phyloP scores from a whole-genome alignment of 2,113 vertebrate species.

The Xiphophorus maculatus region DNA sequence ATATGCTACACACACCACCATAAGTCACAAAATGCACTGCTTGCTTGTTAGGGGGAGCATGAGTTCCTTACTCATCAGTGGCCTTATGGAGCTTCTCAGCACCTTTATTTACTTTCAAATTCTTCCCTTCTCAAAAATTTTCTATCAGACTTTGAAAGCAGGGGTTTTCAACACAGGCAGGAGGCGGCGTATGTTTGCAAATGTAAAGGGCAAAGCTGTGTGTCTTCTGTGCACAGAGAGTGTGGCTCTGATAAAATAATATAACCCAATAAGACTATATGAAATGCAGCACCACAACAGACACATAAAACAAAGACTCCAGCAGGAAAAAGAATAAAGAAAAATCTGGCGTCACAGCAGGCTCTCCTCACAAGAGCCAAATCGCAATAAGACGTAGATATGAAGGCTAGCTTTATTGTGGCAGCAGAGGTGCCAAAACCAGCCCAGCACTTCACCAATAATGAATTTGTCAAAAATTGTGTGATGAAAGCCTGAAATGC shows the following conservation, averaged over 20 bases:
- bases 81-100: too few relatives aligned
- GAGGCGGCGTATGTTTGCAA: neutral
- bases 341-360: conserved; percentile 7
- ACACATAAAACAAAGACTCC: neutral
- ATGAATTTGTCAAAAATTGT: conserved; percentile 1
- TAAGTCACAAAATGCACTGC: too few relatives aligned
- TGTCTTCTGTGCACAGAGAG: conserved; percentile 4
- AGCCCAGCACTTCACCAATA: neutral
- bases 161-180: neutral
- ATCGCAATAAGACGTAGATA: neutral
- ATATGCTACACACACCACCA: too few relatives aligned
- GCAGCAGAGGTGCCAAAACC: neutral
- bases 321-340: conserved; percentile 14
- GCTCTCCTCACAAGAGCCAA: conserved; percentile 7
- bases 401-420: conserved; percentile 1
- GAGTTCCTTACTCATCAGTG: too few relatives aligned
- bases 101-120: too few relatives aligned
- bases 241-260: conserved; percentile 5
- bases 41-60: too few relatives aligned
- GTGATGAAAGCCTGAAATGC: neutral
- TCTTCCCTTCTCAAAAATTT: too few relatives aligned
- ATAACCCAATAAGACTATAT: conserved; percentile 18
- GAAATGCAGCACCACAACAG: conserved; percentile 12
- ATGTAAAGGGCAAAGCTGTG: neutral
- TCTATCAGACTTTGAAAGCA: too few relatives aligned